phyloP scores from a whole-genome alignment of 2,113 vertebrate genomes.

The Callorhinus ursinus region DNA sequence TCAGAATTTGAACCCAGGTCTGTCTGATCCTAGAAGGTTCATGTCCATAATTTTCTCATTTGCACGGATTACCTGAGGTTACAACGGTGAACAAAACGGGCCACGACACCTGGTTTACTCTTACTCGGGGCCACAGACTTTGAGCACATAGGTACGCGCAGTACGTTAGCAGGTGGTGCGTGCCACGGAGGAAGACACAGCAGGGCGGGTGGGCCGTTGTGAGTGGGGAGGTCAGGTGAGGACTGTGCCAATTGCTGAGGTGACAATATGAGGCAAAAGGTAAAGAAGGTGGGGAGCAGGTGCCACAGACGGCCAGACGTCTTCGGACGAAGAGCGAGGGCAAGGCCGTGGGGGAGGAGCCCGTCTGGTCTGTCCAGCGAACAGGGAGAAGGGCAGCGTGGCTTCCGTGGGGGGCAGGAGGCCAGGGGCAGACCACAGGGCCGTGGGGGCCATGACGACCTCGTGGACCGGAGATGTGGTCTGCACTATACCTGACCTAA shows the following conservation, averaged over 20 bases:
- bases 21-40: background rate
- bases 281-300: background rate
- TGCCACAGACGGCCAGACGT: accelerated
- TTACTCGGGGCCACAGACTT: background rate
- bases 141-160: no score
- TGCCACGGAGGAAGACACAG: background rate
- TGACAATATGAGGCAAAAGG: no score
- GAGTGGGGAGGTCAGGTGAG: background rate
- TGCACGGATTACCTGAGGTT: background rate
- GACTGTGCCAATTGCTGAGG: background rate
- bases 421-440: no score
- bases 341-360: background rate
- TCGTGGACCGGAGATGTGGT: background rate
- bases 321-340: background rate
- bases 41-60: background rate
- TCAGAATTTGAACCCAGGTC: background rate
- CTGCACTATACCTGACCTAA: background rate
- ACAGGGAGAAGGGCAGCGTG: background rate
- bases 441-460: accelerated
- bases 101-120: background rate
- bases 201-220: accelerated
- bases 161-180: background rate
- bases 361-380: accelerated
- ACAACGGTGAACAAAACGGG: background rate
- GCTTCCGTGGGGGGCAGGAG: no score